Evolutionary conservation across 1,140 invertebrate species (phyloP).

Genomic region (Physella acuta): DNA sequence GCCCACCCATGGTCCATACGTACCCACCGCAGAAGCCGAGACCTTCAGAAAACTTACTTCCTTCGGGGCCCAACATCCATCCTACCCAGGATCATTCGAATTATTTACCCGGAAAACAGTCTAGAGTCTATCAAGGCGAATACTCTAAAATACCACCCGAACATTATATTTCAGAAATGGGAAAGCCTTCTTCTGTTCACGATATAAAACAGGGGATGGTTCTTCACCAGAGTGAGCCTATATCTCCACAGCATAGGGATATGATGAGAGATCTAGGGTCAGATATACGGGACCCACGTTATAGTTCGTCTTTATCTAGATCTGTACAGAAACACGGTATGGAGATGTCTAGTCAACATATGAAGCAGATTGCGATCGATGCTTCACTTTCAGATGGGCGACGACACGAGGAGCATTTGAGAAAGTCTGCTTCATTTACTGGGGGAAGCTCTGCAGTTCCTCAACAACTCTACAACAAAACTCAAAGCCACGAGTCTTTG

Average conservation of each 20-base stretch:
- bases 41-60: not conserved
- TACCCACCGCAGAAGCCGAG: not conserved
- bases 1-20: not conserved
- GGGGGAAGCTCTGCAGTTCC: too few relatives aligned
- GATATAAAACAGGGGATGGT: not conserved
- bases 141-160: not conserved
- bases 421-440: not conserved
- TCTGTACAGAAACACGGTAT: not conserved
- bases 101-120: not conserved
- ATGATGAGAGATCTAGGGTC: not conserved
- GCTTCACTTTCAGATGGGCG: not conserved
- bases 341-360: not conserved
- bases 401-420: not conserved
- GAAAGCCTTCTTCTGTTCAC: not conserved
- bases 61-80: not conserved
- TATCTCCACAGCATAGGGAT: conserved; percentile 13
- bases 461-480: not conserved
- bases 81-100: not conserved
- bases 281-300: not conserved
- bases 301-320: not conserved
- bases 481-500: conserved; percentile 1
- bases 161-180: conserved; percentile 11
- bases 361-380: not conserved
- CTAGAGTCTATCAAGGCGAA: not conserved
- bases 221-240: not conserved